Conservation (phyloP, 2,797 vertebrate genomes). For the Podarcis lilfordi region DNA sequence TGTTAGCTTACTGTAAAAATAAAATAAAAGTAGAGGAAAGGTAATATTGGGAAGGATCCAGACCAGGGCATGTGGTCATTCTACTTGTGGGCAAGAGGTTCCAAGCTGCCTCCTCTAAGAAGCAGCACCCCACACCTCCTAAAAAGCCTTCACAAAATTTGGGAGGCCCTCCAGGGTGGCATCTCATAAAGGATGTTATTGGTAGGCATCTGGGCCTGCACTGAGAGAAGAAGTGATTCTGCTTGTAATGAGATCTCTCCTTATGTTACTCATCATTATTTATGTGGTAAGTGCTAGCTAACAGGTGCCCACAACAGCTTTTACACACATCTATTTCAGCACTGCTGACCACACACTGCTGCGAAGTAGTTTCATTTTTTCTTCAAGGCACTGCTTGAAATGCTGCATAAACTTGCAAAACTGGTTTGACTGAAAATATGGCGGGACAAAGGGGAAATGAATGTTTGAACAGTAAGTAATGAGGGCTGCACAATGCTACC, state of each 20-base stretch:
- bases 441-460: not conserved
- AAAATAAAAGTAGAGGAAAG: not conserved
- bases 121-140: no score
- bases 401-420: conserved; percentile 1
- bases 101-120: not conserved
- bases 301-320: not conserved
- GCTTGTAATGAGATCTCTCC: not conserved
- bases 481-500: not conserved
- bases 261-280: not conserved
- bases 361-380: not conserved
- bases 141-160: not conserved
- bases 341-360: not conserved
- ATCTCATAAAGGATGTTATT: not conserved
- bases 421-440: conserved; percentile 16
- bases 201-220: not conserved
- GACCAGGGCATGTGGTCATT: not conserved
- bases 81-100: not conserved
- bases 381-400: not conserved
- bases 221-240: not conserved
- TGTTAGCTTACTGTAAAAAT: no score
- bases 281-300: not conserved
- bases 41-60: not conserved
- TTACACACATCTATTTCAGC: not conserved
- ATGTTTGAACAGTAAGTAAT: conserved; percentile 5
- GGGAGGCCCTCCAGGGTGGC: no score